phyloP scores from a whole-genome alignment of 2,888 invertebrate species.

The Pristionchus arcanus region DNA sequence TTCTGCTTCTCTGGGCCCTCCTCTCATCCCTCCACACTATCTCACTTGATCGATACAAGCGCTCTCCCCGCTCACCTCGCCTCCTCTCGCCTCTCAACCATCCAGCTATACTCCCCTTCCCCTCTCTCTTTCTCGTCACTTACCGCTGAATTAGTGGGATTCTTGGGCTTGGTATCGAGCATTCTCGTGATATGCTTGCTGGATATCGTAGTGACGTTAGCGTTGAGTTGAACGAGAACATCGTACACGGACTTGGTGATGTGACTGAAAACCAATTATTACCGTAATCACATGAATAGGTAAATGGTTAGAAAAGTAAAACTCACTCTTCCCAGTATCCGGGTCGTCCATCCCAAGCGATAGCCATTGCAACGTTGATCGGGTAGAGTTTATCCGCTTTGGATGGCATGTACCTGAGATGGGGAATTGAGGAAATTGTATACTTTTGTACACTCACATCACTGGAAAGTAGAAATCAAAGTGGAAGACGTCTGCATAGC shows the following conservation, averaged over 20 bases:
- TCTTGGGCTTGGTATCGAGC: neutral
- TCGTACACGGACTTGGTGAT: constrained; percentile 24
- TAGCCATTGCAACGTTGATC: constrained; percentile 5
- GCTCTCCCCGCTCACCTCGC: neutral
- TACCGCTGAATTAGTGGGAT: neutral
- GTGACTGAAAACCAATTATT: neutral
- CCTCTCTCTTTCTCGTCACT: neutral
- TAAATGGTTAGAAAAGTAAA: too few relatives aligned
- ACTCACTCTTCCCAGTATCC: constrained; percentile 55
- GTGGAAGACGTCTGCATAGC: constrained; percentile 49
- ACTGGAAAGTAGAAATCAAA: constrained; percentile 25
- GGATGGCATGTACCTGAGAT: neutral
- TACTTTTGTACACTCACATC: neutral
- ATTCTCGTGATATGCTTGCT: neutral
- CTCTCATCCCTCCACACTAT: neutral
- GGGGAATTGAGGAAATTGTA: neutral
- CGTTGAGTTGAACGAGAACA: neutral
- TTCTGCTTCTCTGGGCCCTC: neutral
- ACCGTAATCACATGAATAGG: neutral
- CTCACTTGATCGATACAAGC: constrained; percentile 15
- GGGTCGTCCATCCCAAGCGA: neutral
- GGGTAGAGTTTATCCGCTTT: constrained; percentile 20
- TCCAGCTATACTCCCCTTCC: neutral
- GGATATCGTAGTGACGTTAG: neutral
- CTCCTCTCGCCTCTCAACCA: neutral